phyloP scores from a whole-genome alignment of 2,797 vertebrate genomes.

The Neostethus bicornis region DNA sequence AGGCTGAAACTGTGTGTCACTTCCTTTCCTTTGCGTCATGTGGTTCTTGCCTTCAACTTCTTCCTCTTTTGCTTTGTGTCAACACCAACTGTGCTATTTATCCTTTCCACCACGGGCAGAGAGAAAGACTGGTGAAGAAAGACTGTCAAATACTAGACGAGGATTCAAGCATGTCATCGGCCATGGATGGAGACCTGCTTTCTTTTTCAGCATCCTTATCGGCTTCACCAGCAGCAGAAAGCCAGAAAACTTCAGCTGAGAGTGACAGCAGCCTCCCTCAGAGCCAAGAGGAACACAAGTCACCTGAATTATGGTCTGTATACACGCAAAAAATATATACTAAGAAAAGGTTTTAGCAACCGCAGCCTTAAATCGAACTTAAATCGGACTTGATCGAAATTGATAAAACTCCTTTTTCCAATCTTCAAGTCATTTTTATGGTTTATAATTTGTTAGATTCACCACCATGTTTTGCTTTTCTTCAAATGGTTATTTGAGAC shows the following conservation, averaged over 20 bases:
- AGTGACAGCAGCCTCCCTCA: conserved; percentile 25
- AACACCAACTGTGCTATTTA: conserved; percentile 39
- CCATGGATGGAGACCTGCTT: conserved; percentile 65
- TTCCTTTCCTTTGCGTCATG: conserved; percentile 66
- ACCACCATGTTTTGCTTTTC: not conserved
- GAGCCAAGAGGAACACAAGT: conserved; percentile 30
- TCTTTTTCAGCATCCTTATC: conserved; percentile 53
- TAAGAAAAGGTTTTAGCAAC: not conserved
- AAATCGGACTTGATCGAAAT: too few species aligned
- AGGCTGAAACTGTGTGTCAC: conserved; percentile 38
- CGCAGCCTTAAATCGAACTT: not conserved
- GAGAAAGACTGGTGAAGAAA: not conserved
- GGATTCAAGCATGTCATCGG: conserved; percentile 10
- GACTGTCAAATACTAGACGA: conserved; percentile 8
- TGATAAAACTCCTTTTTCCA: too few species aligned
- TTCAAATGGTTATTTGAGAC: not conserved
- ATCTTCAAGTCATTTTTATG: not conserved
- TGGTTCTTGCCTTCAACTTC: conserved; percentile 33
- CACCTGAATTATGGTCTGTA: conserved; percentile 58
- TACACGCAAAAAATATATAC: conserved; percentile 20
- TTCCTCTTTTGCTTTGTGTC: conserved; percentile 67
- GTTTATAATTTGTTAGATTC: not conserved
- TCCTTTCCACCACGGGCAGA: conserved; percentile 25
- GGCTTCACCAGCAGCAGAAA: conserved; percentile 22
- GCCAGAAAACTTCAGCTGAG: conserved; percentile 20